Conservation (phyloP, 2,113 vertebrate species). For the Catharus bicknelli region DNA sequence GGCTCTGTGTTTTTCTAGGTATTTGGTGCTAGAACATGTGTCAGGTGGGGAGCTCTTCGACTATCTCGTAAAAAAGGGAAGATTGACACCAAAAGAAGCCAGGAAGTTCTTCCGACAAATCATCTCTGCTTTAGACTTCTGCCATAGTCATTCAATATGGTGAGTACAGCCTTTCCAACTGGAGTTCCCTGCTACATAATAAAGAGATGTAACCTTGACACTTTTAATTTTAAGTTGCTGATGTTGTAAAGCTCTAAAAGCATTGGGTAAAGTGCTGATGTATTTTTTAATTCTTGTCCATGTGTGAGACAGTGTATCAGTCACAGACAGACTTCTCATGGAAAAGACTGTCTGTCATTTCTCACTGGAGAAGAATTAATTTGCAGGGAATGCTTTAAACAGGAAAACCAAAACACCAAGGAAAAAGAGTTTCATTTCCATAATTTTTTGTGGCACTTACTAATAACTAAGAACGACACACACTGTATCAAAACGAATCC, state of each 20-base stretch:
- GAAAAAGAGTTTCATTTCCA: constrained; percentile 1
- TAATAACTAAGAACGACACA: background rate
- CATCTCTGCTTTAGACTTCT: constrained; percentile 98
- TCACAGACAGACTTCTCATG: background rate
- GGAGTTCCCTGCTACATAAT: background rate
- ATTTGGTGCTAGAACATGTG: constrained; percentile 98
- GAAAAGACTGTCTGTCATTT: background rate
- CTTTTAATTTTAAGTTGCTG: background rate
- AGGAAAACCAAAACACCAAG: constrained; percentile 6
- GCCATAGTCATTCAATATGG: constrained; percentile 99
- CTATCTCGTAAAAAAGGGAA: constrained; percentile 98
- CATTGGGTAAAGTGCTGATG: background rate
- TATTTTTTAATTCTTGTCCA: background rate
- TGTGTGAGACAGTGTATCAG: background rate
- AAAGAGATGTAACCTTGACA: background rate
- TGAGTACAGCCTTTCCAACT: constrained; percentile 63
- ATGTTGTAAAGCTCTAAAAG: background rate
- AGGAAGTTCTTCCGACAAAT: constrained; percentile 99
- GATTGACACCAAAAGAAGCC: constrained; percentile 97
- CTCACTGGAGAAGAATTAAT: background rate
- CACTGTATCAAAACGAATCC: background rate
- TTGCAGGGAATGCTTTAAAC: background rate
- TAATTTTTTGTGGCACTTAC: background rate
- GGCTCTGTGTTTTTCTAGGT: constrained; percentile 74
- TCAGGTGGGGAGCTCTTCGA: constrained; percentile 98